Evolutionary conservation across 2,888 invertebrate species (phyloP).

Genomic region (Matsumyia berberina): DNA sequence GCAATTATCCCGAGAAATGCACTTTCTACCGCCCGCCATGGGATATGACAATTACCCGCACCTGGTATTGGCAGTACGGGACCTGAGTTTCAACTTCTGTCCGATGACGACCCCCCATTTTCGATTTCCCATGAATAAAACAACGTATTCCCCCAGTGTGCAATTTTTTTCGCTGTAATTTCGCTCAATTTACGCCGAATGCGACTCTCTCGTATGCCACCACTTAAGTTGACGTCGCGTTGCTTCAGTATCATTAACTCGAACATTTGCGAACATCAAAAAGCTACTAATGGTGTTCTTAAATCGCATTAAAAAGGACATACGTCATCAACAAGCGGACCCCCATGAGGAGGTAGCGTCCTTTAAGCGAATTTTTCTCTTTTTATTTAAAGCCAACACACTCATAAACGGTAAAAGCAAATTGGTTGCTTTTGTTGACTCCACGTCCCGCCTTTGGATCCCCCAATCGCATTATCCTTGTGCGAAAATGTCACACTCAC

Average conservation of each 20-base stretch:
- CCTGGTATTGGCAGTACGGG: neutral
- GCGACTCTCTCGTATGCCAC: conserved; percentile 21
- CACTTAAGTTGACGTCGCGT: conserved; percentile 52
- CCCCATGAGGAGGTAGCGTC: conserved; percentile 5
- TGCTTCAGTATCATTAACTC: conserved; percentile 39
- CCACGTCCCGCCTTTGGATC: too few relatives aligned
- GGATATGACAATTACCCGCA: conserved; percentile 1
- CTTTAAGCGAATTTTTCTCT: conserved; percentile 16
- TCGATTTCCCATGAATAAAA: too few relatives aligned
- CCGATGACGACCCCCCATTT: too few relatives aligned
- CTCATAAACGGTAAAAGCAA: conserved; percentile 14
- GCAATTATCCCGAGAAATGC: conserved; percentile 26
- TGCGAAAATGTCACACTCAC: conserved; percentile 43
- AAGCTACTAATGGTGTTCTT: conserved; percentile 49
- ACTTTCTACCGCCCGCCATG: conserved; percentile 14
- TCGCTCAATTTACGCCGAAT: conserved; percentile 8
- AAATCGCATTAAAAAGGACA: conserved; percentile 48
- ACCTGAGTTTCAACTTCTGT: too few relatives aligned
- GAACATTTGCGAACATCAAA: conserved; percentile 60
- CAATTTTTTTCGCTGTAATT: conserved; percentile 15
- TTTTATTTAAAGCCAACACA: neutral
- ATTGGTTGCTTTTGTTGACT: conserved; percentile 49
- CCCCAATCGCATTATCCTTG: conserved; percentile 28
- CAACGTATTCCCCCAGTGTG: neutral
- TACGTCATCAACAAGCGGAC: conserved; percentile 40